These are phyloP conservation scores for Albula goreensis DNA, from an alignment of 2,113 vertebrate species.

Conservation along the genomic window DNA sequence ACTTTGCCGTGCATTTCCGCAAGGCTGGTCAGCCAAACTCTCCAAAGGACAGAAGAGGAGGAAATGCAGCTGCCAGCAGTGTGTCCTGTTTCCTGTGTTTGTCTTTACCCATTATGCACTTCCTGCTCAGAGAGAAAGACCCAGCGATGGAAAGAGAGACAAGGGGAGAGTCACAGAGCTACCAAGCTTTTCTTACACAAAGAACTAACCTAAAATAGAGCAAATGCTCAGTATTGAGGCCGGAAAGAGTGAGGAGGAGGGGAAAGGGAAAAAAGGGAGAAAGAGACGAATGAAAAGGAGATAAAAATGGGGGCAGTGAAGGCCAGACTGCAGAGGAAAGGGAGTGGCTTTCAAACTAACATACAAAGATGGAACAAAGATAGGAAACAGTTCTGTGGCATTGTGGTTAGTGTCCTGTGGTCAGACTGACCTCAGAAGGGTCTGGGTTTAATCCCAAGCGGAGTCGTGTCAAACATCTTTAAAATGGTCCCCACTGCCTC, in stretches of 20 bases:
- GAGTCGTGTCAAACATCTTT: neutral
- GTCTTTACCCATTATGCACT: constrained; percentile 68
- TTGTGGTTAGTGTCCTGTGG: neutral
- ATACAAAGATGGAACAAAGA: constrained; percentile 1
- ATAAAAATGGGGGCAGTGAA: neutral
- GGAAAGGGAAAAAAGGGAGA: neutral
- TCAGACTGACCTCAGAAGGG: neutral
- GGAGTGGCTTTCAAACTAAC: neutral
- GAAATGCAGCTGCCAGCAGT: constrained; percentile 60
- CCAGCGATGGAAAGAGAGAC: constrained; percentile 37
- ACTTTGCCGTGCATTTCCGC: neutral
- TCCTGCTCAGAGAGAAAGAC: constrained; percentile 57
- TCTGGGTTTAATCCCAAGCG: neutral
- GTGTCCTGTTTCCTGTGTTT: constrained; percentile 78
- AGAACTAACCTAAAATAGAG: neutral
- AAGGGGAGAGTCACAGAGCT: constrained; percentile 20
- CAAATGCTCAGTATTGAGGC: neutral
- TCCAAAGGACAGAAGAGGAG: constrained; percentile 55
- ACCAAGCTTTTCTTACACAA: neutral
- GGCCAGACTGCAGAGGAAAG: neutral
- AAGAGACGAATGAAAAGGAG: neutral
- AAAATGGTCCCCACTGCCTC: neutral
- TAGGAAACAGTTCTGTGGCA: neutral
- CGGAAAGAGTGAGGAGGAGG: neutral
- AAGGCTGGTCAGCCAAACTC: neutral